phyloP scores from a whole-genome alignment of 2,888 invertebrate genomes.

The Unio delphinus region DNA sequence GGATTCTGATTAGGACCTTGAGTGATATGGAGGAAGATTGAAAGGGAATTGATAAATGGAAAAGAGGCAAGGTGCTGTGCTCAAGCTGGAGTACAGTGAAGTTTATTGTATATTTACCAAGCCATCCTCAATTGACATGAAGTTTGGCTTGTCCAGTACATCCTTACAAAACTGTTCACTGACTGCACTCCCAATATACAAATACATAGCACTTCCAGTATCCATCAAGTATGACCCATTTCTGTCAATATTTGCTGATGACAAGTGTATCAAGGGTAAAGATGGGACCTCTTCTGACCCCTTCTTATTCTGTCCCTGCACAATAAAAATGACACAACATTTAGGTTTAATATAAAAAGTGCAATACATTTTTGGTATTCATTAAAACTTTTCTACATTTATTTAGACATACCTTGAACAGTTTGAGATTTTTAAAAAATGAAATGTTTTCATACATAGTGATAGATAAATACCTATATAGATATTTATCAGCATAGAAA shows the following conservation, averaged over 20 bases:
- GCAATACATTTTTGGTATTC: conserved; percentile 1
- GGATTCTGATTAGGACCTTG: background rate
- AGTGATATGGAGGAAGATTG: background rate
- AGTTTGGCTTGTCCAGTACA: conserved; percentile 79
- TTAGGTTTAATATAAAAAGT: background rate
- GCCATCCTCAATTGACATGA: conserved; percentile 61
- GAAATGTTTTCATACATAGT: no score
- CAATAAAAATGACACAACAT: conserved; percentile 4
- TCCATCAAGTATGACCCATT: conserved; percentile 94
- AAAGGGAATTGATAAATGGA: no score
- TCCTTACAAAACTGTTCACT: conserved; percentile 83
- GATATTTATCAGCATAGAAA: no score
- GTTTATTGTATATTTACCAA: conserved; percentile 50
- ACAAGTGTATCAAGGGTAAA: conserved; percentile 87
- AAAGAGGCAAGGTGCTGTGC: no score
- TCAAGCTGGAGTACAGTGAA: no score
- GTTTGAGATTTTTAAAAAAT: no score
- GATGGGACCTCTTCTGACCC: conserved; percentile 68
- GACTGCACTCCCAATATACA: conserved; percentile 88
- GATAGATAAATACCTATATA: no score
- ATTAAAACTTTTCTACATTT: background rate
- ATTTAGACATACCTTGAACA: no score
- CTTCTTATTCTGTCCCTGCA: conserved; percentile 65
- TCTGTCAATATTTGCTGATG: conserved; percentile 81
- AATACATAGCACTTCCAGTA: conserved; percentile 84